Conservation (phyloP, 2,888 invertebrate species). For the Vesta saturnalis region DNA sequence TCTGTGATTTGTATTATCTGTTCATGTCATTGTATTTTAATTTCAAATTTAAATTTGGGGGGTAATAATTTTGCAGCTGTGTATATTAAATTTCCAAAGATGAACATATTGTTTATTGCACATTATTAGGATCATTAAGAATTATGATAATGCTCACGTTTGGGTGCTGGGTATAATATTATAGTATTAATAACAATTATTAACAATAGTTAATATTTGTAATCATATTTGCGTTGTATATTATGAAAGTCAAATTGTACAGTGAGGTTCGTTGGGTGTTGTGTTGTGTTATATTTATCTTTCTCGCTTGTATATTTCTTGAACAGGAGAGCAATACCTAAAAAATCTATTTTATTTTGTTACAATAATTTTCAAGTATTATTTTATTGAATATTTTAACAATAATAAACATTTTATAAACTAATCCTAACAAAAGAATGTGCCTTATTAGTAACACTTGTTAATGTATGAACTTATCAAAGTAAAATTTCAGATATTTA, state of each 20-base stretch:
- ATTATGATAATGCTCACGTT: conserved; percentile 42
- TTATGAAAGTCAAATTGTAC: conserved; percentile 28
- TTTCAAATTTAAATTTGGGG: conserved; percentile 14
- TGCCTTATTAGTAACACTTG: conserved; percentile 27
- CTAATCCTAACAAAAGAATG: conserved; percentile 23
- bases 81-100: conserved; percentile 35
- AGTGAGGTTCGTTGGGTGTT: conserved; percentile 29
- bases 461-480: conserved; percentile 12
- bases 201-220: conserved; percentile 24
- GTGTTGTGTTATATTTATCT: conserved; percentile 21
- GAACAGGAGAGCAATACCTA: conserved; percentile 24
- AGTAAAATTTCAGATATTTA: conserved; percentile 9
- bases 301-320: conserved; percentile 18
- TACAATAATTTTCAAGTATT: not conserved
- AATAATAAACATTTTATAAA: conserved; percentile 13
- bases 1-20: conserved; percentile 18
- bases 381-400: conserved; percentile 12
- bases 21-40: not conserved
- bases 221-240: conserved; percentile 32
- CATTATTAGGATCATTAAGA: conserved; percentile 31
- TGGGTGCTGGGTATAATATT: conserved; percentile 43
- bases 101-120: conserved; percentile 33
- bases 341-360: conserved; percentile 10
- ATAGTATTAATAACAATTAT: conserved; percentile 17
- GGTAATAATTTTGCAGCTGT: conserved; percentile 27